Evolutionary conservation across 2,113 vertebrate species (phyloP).

Genomic region (Neogale vison): DNA sequence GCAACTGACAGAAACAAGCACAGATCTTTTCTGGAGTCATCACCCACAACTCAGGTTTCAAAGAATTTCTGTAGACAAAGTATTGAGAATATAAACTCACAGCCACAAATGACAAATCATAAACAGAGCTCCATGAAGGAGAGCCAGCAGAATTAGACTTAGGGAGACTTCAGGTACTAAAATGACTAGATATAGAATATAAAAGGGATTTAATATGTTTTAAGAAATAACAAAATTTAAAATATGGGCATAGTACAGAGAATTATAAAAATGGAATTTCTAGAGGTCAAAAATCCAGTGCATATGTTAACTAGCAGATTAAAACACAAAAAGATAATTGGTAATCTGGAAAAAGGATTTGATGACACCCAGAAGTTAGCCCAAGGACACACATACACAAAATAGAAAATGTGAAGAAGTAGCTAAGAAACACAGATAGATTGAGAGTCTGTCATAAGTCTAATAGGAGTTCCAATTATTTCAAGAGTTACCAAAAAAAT

Average conservation of each 20-base stretch:
- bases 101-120: slow-evolving; percentile 17
- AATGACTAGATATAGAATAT: neutral
- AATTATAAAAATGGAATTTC: neutral
- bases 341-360: neutral
- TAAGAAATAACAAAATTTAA: slow-evolving; percentile 6
- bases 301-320: neutral
- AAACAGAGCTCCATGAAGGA: neutral
- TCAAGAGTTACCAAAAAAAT: neutral
- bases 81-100: neutral
- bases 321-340: neutral
- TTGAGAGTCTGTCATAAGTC: neutral
- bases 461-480: neutral
- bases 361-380: neutral
- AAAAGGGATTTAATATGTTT: neutral
- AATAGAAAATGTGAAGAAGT: neutral
- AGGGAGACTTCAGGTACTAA: neutral
- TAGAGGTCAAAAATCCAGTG: neutral
- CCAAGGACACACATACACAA: neutral
- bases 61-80: slow-evolving; percentile 9
- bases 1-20: neutral
- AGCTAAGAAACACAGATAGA: neutral
- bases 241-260: neutral
- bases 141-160: neutral
- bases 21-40: neutral
- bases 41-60: neutral